These are phyloP conservation scores for Rhorus exstirpatorius DNA, from an alignment of 2,888 invertebrate species.

Conservation along the genomic window DNA sequence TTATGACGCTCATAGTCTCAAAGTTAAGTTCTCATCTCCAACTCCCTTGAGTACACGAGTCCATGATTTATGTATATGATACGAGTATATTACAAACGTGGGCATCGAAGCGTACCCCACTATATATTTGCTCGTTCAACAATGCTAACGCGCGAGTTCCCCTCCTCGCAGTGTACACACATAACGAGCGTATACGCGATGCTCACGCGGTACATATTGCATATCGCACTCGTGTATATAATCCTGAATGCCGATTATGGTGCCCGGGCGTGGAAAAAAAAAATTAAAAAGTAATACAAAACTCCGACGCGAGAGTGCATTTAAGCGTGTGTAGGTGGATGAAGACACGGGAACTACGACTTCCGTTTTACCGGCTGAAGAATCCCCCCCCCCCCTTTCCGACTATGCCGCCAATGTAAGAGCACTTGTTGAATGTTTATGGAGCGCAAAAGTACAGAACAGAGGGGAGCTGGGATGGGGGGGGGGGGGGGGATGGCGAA, in stretches of 20 bases:
- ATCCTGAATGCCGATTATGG: conserved; percentile 21
- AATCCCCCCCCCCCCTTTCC: conserved; percentile 3
- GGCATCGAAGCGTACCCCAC: conserved; percentile 46
- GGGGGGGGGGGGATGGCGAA: conserved; percentile 1
- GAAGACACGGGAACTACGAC: conserved; percentile 50
- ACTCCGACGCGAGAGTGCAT: conserved; percentile 21
- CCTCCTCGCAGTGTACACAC: conserved; percentile 19
- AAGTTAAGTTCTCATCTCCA: conserved; percentile 10
- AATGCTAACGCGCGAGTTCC: conserved; percentile 54
- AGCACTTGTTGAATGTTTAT: conserved; percentile 70
- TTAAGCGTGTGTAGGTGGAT: conserved; percentile 3
- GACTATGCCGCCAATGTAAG: conserved; percentile 17
- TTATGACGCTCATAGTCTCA: neutral
- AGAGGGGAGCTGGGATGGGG: neutral
- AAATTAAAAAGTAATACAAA: conserved; percentile 6
- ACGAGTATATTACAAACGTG: conserved; percentile 39
- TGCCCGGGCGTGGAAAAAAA: neutral
- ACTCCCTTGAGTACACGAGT: neutral
- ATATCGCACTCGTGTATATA: conserved; percentile 3
- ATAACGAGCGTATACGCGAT: conserved; percentile 33
- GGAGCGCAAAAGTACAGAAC: conserved; percentile 53
- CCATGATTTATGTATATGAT: neutral
- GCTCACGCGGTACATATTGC: conserved; percentile 7
- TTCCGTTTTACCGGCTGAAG: conserved; percentile 53
- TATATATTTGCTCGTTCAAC: conserved; percentile 66